phyloP scores from a whole-genome alignment of 2,113 vertebrate species.

The Syngnathus typhle region DNA sequence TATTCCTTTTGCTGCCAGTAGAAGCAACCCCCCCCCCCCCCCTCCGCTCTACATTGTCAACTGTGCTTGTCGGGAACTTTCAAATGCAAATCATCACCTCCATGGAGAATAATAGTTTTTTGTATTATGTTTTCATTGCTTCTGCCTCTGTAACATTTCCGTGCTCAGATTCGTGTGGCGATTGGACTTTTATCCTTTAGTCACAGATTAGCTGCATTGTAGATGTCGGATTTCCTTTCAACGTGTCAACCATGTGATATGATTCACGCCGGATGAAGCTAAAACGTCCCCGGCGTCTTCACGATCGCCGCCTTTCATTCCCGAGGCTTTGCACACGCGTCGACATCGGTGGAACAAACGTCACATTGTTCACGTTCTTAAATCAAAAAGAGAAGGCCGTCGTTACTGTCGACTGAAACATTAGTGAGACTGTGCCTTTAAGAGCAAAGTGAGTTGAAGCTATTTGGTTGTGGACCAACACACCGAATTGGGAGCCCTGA shows the following conservation, averaged over 20 bases:
- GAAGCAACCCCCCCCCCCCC: slow-evolving; percentile 3
- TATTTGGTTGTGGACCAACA: slow-evolving; percentile 5
- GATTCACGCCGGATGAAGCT: slow-evolving; percentile 39
- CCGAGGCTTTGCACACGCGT: slow-evolving; percentile 15
- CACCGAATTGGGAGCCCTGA: slow-evolving; percentile 25
- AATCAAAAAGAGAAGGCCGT: background rate
- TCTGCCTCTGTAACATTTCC: slow-evolving; percentile 28
- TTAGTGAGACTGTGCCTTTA: background rate
- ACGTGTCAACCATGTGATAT: slow-evolving; percentile 35
- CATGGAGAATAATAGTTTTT: slow-evolving; percentile 24
- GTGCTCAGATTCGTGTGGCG: slow-evolving; percentile 30
- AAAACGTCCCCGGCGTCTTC: slow-evolving; percentile 11
- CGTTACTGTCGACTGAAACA: background rate
- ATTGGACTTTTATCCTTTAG: slow-evolving; percentile 42
- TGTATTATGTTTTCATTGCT: slow-evolving; percentile 13
- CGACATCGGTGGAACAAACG: slow-evolving; percentile 15
- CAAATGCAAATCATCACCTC: slow-evolving; percentile 41
- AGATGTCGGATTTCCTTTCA: slow-evolving; percentile 29
- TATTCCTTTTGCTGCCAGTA: slow-evolving; percentile 12
- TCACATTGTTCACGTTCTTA: background rate
- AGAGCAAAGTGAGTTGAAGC: background rate
- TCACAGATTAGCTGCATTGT: slow-evolving; percentile 37
- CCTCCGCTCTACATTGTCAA: slow-evolving; percentile 1
- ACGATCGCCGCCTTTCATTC: slow-evolving; percentile 3
- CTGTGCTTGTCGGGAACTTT: slow-evolving; percentile 29